These are phyloP conservation scores for Medauroidea extradentata DNA, from an alignment of 1,140 invertebrate species.

Conservation along the genomic window DNA sequence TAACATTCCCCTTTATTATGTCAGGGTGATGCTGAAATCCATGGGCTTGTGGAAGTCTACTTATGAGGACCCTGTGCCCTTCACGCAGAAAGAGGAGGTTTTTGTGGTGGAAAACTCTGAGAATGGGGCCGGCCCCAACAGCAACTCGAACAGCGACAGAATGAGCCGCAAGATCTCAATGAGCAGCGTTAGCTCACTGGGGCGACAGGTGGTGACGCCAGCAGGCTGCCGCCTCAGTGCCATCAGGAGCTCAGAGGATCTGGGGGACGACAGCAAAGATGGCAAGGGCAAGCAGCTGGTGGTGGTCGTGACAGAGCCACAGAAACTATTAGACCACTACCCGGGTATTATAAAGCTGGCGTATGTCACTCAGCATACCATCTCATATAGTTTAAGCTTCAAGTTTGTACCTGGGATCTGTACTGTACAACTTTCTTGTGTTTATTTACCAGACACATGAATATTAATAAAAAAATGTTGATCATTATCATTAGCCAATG, in stretches of 20 bases:
- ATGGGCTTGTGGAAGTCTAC: slow-evolving; percentile 90
- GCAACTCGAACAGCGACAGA: neutral
- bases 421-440: too few relatives aligned
- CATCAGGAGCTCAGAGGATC: slow-evolving; percentile 1
- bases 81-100: slow-evolving; percentile 4
- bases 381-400: too few relatives aligned
- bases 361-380: slow-evolving; percentile 46
- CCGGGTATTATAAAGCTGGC: slow-evolving; percentile 51
- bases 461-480: too few relatives aligned
- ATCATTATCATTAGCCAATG: too few relatives aligned
- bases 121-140: neutral
- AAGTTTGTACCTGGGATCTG: too few relatives aligned
- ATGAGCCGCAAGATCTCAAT: neutral
- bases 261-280: neutral
- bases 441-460: too few relatives aligned
- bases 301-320: neutral
- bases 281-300: neutral
- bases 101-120: slow-evolving; percentile 2
- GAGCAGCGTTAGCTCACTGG: slow-evolving; percentile 28
- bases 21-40: slow-evolving; percentile 80
- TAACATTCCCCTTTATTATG: slow-evolving; percentile 25
- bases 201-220: slow-evolving; percentile 3
- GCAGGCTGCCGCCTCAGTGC: slow-evolving; percentile 2
- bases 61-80: slow-evolving; percentile 17
- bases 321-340: slow-evolving; percentile 36